Base-by-base conservation (phyloP, 2,888 invertebrate genomes). In the Ametastegia equiseti region DNA sequence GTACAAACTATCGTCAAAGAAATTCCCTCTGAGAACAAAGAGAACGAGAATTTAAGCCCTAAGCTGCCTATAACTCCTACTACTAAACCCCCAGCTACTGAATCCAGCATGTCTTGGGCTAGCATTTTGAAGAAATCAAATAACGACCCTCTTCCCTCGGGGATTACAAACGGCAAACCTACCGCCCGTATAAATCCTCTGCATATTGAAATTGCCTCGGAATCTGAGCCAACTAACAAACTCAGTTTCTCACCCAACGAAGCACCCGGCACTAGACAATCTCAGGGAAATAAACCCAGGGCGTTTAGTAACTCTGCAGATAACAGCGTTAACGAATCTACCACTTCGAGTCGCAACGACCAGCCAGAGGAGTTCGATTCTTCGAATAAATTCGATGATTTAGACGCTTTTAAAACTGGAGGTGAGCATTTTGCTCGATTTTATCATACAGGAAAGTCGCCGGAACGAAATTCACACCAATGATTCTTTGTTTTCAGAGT, bases 331-430 rank as follows among this genome's bases (percentile, higher is more conserved):
- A 81, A 83, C 9, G 80, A 60, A 27, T 69, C 27, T 23, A 30
- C 27, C 6, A 15, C 50, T 5, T 27, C 80, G 11, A 81, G 47
- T 80, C 81, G 83, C n/a, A 81, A 45, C 39, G 81, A 75, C 4
- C 45, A 42, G 9, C 82, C 83, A 11, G 11, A 75, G 3, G 15
- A 75, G 27, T n/a, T 65, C 3, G 83, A 83, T 78, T 27, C 45
- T 15, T 27, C 80, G 13, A 82, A 81, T 63, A 82, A 80, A 9
- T 93, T 93, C 84, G 93, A 95, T 86, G 95, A 96, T 91, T 96
- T 96, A 2, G 94, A 94, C 86, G 94, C 94, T 0, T 95, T 94
- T 86, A 93, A 95, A 88, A 95, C 95, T 94, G 96, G 95, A 91
- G 95, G 96, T 96, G 91, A 93, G 92, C 92, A 7, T 83, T 81